Conservation (phyloP, 2,888 invertebrate species). For the Stenchaetothrips biformis region DNA sequence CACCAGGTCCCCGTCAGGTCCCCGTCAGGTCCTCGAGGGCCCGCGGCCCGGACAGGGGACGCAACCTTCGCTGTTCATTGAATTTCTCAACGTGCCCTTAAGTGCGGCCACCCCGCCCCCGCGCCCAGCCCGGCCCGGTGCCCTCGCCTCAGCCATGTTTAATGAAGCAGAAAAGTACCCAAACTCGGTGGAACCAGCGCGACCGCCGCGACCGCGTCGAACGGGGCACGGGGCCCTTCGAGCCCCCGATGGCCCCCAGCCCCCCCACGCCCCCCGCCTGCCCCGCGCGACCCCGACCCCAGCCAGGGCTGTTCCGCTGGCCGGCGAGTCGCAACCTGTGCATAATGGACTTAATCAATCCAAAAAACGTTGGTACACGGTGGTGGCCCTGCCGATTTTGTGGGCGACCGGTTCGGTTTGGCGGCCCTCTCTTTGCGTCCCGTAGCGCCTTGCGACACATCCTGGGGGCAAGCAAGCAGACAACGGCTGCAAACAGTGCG, state of each 20-base stretch:
- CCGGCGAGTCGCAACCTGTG: background rate
- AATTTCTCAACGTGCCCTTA: conserved; percentile 15
- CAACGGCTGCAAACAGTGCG: too few relatives aligned
- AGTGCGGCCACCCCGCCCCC: background rate
- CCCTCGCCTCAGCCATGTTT: background rate
- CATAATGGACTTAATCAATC: conserved; percentile 4
- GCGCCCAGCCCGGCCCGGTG: background rate
- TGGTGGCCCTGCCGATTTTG: background rate
- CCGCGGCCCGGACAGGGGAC: background rate
- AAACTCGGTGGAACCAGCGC: background rate
- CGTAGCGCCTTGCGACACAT: too few relatives aligned
- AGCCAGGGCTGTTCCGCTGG: background rate
- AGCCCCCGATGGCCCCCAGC: background rate
- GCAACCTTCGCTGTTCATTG: background rate
- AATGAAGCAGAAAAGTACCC: conserved; percentile 24
- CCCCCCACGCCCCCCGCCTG: background rate
- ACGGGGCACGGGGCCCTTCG: background rate
- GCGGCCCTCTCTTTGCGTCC: too few relatives aligned
- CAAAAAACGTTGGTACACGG: background rate
- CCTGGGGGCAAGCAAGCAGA: too few relatives aligned
- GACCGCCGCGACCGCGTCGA: too few relatives aligned
- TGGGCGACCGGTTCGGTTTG: background rate
- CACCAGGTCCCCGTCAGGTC: background rate
- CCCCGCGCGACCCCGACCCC: background rate
- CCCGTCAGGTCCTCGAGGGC: background rate